Percentiles rank a stretch among this genome's conserved stretches.
phyloP scores from a whole-genome alignment of 1,140 invertebrate genomes.

The Lineus longissimus region DNA sequence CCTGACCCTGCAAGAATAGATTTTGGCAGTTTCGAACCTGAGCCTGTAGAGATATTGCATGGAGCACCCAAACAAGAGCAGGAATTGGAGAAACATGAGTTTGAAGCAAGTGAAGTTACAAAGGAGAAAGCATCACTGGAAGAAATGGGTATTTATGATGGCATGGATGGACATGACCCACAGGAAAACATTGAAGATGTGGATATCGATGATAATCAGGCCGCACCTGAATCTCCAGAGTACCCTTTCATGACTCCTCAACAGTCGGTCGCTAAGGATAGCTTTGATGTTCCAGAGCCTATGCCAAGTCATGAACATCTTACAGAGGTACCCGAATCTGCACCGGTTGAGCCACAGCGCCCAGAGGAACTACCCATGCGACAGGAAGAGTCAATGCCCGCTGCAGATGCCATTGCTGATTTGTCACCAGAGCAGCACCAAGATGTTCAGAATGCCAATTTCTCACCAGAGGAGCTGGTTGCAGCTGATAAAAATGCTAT shows the following conservation, averaged over 20 bases:
- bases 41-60: background rate
- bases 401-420: too few species aligned
- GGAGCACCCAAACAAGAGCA: slow-evolving; percentile 1
- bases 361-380: too few species aligned
- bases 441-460: slow-evolving; percentile 1
- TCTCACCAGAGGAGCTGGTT: slow-evolving; percentile 15
- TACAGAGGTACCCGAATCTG: too few species aligned
- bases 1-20: too few species aligned
- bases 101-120: background rate
- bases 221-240: background rate
- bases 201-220: slow-evolving; percentile 20
- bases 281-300: too few species aligned
- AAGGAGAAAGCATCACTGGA: slow-evolving; percentile 19
- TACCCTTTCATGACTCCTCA: too few species aligned
- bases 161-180: slow-evolving; percentile 20
- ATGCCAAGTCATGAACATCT: too few species aligned
- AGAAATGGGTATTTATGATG: slow-evolving; percentile 40
- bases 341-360: too few species aligned
- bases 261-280: too few species aligned
- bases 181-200: slow-evolving; percentile 18
- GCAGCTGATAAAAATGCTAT: background rate
- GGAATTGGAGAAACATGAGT: background rate
- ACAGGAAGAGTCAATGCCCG: too few species aligned
- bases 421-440: too few species aligned
- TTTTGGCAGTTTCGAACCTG: too few species aligned